phyloP scores from a whole-genome alignment of 1,140 invertebrate genomes.

The Pseudomyrmex sp. region DNA sequence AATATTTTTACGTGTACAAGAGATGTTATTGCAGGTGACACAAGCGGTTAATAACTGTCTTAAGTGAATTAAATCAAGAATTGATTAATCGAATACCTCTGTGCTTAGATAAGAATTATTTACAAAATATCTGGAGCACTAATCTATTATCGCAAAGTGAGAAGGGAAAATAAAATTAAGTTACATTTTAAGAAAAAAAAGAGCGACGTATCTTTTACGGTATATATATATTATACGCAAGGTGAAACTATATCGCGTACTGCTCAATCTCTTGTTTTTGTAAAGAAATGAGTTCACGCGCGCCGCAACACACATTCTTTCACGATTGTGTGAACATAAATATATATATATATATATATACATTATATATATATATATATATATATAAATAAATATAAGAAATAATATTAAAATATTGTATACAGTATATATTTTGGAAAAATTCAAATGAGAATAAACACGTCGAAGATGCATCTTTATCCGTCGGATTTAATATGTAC shows the following conservation, averaged over 20 bases:
- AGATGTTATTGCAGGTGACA: slow-evolving; percentile 70
- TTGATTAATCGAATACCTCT: slow-evolving; percentile 75
- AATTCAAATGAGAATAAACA: slow-evolving; percentile 82
- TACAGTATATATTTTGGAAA: slow-evolving; percentile 84
- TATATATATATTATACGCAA: slow-evolving; percentile 69
- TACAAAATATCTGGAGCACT: slow-evolving; percentile 72
- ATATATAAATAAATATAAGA: slow-evolving; percentile 79
- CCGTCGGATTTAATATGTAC: slow-evolving; percentile 72
- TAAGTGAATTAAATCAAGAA: slow-evolving; percentile 65
- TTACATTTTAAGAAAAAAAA: slow-evolving; percentile 65
- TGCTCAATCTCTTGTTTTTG: slow-evolving; percentile 81
- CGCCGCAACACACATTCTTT: slow-evolving; percentile 72
- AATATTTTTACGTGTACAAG: slow-evolving; percentile 83
- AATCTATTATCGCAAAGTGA: slow-evolving; percentile 66
- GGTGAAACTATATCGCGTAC: slow-evolving; percentile 79
- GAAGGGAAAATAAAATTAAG: slow-evolving; percentile 61
- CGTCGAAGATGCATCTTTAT: slow-evolving; percentile 72
- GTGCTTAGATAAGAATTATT: slow-evolving; percentile 75
- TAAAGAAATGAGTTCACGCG: slow-evolving; percentile 78
- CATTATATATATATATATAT: slow-evolving; percentile 81
- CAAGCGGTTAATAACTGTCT: slow-evolving; percentile 70
- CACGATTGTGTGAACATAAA: slow-evolving; percentile 82
- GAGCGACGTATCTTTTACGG: slow-evolving; percentile 44
- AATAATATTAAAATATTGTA: slow-evolving; percentile 84
- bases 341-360: slow-evolving; percentile 82